Evolutionary conservation across 2,797 vertebrate species (phyloP), one percentile per base, ranked within the genome.

Genomic region (Silurus lanzhouensis): DNA sequence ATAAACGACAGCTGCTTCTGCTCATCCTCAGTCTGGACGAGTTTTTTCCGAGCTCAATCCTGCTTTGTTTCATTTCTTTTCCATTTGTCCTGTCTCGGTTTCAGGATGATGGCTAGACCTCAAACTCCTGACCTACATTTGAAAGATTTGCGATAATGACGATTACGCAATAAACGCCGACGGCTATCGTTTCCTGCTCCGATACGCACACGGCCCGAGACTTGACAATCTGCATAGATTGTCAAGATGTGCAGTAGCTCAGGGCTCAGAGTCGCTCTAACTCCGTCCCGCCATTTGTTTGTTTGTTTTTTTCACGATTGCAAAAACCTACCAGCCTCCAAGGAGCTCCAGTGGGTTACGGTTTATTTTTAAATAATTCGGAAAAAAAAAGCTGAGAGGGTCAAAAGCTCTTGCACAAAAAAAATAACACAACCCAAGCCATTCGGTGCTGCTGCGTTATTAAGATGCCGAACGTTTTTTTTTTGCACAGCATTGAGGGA

Each of bases 71-170:
- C 31, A 46, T 31, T 58, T 31, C 9, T 31, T 31, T 27, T 38
- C n/a, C 2, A 1, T 72, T 48, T 52, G 55, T 52, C 44, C 78
- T 81, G 52, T 78, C 52, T 84, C 27, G 8, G 2, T 78, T 60
- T 77, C 31, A 66, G 63, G 74, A 70, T 68, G 31, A 78, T 38
- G 60, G 76, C 81, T 64, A 61, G 68, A 63, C 75, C 85, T 80
- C 82, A 74, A 86, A 83, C 75, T 83, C 15, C 82, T 83, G 82
- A 86, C 82, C 85, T 44, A 83, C 58, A 72, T 86, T 83, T 44
- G 6, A 44, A 12, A 81, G 38, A 58, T 66, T 38, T 55, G 12
- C 61, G 67, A n/a, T 83, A 83, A 84, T 80, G 31, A 66, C 5
- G 22, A 58, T 74, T 80, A 58, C 66, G 76, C 52, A 74, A 57